A percentile compares a stretch with the other conserved stretches of the same genome.
phyloP scores from a whole-genome alignment of 1,140 invertebrate genomes.

The Heliconius congener region DNA sequence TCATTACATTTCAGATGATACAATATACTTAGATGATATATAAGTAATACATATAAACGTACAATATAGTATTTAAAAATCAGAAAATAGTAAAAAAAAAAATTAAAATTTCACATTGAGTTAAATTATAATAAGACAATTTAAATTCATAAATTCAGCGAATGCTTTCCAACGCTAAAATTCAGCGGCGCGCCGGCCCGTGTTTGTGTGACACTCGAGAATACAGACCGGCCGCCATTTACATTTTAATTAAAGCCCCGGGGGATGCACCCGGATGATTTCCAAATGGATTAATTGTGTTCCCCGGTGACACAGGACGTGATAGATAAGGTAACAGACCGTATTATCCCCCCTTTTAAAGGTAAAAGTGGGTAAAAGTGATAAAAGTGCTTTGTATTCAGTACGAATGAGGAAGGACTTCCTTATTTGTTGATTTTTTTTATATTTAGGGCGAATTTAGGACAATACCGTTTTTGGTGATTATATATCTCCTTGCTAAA shows the following conservation, averaged over 20 bases:
- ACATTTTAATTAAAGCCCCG: conserved; percentile 72
- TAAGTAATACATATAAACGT: too few relatives aligned
- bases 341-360: conserved; percentile 36
- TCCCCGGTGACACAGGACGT: conserved; percentile 39
- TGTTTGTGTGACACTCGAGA: conserved; percentile 49
- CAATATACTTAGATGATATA: too few relatives aligned
- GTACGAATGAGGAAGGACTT: conserved; percentile 7
- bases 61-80: not conserved
- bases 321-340: conserved; percentile 34
- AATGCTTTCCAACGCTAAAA: conserved; percentile 40
- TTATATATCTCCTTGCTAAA: not conserved
- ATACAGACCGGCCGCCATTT: conserved; percentile 56
- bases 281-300: conserved; percentile 73
- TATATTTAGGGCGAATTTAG: not conserved
- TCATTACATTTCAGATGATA: too few relatives aligned
- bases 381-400: conserved; percentile 24
- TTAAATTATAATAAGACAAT: conserved; percentile 42
- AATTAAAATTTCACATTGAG: not conserved
- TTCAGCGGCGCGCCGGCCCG: conserved; percentile 42
- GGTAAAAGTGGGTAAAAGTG: conserved; percentile 1
- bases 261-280: conserved; percentile 69
- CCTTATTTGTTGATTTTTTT: not conserved
- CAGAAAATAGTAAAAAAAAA: too few relatives aligned
- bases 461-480: not conserved
- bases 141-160: conserved; percentile 52